These are phyloP conservation scores for Phyllotreta cruciferae DNA, from an alignment of 2,888 invertebrate genomes.

Conservation along the genomic window DNA sequence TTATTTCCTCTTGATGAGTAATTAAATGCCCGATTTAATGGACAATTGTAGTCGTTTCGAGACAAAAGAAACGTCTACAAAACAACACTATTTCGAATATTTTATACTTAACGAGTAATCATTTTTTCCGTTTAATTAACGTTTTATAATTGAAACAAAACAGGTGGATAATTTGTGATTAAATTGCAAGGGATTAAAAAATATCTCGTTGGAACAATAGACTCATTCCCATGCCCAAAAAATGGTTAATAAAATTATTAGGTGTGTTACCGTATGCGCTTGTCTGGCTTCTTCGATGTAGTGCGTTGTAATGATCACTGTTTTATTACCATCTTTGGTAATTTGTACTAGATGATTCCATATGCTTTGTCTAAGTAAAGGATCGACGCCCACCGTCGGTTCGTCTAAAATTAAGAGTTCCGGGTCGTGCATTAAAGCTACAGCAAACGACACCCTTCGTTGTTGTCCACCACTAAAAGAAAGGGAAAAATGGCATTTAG, in stretches of 20 bases:
- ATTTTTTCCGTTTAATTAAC: too few species aligned
- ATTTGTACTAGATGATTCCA: slow-evolving; percentile 86
- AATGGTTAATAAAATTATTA: background rate
- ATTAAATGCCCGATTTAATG: too few species aligned
- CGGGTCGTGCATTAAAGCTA: slow-evolving; percentile 87
- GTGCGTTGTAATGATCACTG: slow-evolving; percentile 87
- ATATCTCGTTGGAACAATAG: too few species aligned
- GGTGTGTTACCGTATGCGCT: slow-evolving; percentile 71
- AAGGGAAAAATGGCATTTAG: background rate
- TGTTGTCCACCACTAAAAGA: slow-evolving; percentile 84
- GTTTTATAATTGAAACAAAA: too few species aligned
- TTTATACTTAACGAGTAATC: too few species aligned
- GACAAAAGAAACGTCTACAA: too few species aligned
- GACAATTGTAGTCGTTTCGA: too few species aligned
- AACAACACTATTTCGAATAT: too few species aligned
- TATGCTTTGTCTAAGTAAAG: slow-evolving; percentile 82
- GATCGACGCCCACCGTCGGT: slow-evolving; percentile 93
- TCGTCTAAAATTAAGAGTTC: slow-evolving; percentile 91
- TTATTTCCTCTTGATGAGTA: too few species aligned
- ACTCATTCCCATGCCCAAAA: too few species aligned
- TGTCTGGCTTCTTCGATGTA: slow-evolving; percentile 88
- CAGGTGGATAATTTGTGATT: too few species aligned
- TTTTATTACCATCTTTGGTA: slow-evolving; percentile 75
- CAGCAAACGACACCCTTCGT: slow-evolving; percentile 86
- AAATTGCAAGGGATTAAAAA: too few species aligned